Evolutionary conservation across 2,113 vertebrate genomes (phyloP), one percentile per base, ranked within the genome.

Genomic region (Oophaga pumilio): DNA sequence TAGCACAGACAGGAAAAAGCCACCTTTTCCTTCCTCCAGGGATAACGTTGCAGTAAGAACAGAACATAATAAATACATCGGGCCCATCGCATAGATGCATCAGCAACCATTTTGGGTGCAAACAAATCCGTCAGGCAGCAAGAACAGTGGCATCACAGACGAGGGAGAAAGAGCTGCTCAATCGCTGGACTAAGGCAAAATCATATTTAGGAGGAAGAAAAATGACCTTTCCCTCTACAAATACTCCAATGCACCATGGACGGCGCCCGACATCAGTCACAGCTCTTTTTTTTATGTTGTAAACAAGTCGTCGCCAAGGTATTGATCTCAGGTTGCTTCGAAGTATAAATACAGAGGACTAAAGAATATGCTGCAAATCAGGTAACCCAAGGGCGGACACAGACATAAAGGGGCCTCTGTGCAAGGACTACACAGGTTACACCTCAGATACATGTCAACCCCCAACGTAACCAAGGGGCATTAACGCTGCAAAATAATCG

Each of bases 1-100:
- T 80, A 60, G 43, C 26, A 60, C 24, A 33, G 26, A 60, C 26
- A 60, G 78, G 78, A 80, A 80, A 60, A 15, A 80, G 26, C 78
- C 78, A 80, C 78, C 78, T 80, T 60, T 80, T 80, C 78, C 78
- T 80, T 80, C 78, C 78, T 80, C 28, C 26, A 60, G 24, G 26
- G 57, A 80, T 33, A 60, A 62, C 15, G 60, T 60, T 8, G 60
- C 28, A 8, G 26, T 0, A 74, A 74, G n/a, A 68, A 18, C 71
- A 20, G 18, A 50, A 74, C 33, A 50, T 69, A 13, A 28, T 14
- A 12, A 50, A 50, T 22, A 43, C 8, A 74, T 20, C 71, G 9
- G 69, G 8, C 69, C 33, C 6, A 49, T 74, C 43, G 10, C 71
- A 74, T 13, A 0, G 10, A 15, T 15, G 24, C 6, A 20, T 15